Base-by-base conservation (phyloP, 2,888 invertebrate genomes). In the Sialis fuliginosa region DNA sequence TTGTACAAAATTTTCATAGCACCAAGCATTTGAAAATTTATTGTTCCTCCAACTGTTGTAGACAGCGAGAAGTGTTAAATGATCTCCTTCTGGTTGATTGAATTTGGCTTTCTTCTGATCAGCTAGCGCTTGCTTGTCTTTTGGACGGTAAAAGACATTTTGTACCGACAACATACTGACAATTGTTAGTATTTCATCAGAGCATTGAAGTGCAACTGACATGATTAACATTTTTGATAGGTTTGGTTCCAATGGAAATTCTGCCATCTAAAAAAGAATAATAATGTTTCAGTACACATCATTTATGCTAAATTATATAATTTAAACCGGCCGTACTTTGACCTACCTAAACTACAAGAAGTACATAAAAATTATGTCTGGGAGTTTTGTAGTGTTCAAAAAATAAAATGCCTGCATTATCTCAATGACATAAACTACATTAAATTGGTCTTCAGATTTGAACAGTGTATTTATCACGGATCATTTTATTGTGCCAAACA, bases 21-120 rank as follows among this genome's bases (percentile, higher is more conserved):
- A 98, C 98, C 98, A 99, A 0, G 95, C 92, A 63, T 92, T 93
- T 0, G 93, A 93, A 65, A 97, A 97, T 67, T 97, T 96, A 62
- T 97, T 97, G 62, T 96, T 96, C 58, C 92, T 87, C 98, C 98
- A 99, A 44, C 96, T 93, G 62, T 98, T 98, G 63, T 95, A 98
- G 5, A 99, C 98, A 0, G 97, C 92, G n/a, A 98, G 66, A 30
- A 98, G 67, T 0, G 98, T 98, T 39, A 98, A 68, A 66, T 98
- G 98, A 65, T 99, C 98, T 1, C 98, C 98, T 64, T 98, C 98
- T 0, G 92, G 76, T 65, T 99, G 98, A 67, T 98, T 97, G 64
- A 98, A 99, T 67, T 97, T 97, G 0, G 97, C 96, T 60, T 98
- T 98, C 65, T 96, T 95, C 67, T 97, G 95, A 68, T 98, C 98